phyloP scores from a whole-genome alignment of 2,113 vertebrate species.

The Odocoileus hemionus region DNA sequence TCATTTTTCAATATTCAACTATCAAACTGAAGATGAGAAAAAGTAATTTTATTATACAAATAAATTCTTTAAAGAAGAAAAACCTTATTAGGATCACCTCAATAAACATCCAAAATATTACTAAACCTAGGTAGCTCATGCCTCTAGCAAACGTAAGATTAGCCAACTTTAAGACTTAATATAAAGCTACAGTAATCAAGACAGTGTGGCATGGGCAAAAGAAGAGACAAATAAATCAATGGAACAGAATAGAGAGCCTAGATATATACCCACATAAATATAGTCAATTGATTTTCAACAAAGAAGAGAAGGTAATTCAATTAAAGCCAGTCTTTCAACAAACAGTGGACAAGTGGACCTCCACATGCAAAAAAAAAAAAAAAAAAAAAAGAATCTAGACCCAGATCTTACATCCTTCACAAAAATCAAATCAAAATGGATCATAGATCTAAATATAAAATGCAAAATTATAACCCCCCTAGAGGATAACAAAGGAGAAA shows the following conservation, averaged over 20 bases:
- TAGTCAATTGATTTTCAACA: neutral
- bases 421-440: conserved; percentile 1
- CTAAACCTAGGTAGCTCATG: neutral
- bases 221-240: neutral
- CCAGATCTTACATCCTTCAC: neutral
- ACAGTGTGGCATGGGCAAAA: neutral
- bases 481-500: neutral
- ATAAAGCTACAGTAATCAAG: neutral
- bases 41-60: neutral
- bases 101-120: neutral
- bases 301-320: neutral
- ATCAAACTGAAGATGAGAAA: neutral
- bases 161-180: neutral
- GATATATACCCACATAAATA: neutral
- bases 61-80: neutral
- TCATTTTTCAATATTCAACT: neutral
- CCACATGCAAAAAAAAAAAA: neutral
- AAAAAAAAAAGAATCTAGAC: neutral
- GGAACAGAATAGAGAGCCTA: neutral
- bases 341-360: neutral
- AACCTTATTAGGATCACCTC: neutral
- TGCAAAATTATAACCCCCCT: neutral
- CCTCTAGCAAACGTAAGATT: neutral
- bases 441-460: neutral
- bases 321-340: neutral